Evolutionary conservation across 2,888 invertebrate genomes (phyloP).

Genomic region (Sminthurides aquaticus): DNA sequence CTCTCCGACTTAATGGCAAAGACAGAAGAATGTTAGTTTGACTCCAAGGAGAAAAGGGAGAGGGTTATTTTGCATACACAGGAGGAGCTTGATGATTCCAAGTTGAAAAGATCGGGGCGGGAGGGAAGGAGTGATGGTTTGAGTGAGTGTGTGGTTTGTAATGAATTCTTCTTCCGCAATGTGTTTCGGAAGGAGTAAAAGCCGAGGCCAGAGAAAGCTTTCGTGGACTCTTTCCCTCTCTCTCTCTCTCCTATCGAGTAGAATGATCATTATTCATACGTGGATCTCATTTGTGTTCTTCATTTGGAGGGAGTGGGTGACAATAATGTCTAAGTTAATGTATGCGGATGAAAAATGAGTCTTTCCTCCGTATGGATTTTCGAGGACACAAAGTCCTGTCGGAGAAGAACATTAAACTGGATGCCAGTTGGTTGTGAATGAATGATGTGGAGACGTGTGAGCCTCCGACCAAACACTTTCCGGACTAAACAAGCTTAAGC

Average conservation of each 20-base stretch:
- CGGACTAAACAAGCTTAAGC: not conserved
- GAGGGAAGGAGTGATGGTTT: not conserved
- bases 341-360: constrained; percentile 22
- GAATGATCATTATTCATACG: constrained; percentile 17
- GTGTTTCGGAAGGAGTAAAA: not conserved
- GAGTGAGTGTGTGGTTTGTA: not conserved
- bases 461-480: not conserved
- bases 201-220: not conserved
- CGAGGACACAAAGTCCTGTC: not conserved
- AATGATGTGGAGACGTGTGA: not conserved
- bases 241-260: not conserved
- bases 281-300: constrained; percentile 19
- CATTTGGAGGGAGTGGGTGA: constrained; percentile 22
- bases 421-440: not conserved
- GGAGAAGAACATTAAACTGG: not conserved
- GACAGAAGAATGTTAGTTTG: too few species aligned
- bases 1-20: too few species aligned
- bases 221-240: too few species aligned
- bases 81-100: not conserved
- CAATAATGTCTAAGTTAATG: constrained; percentile 23
- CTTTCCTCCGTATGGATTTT: not conserved
- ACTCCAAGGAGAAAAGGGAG: too few species aligned
- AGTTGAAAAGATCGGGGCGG: too few species aligned
- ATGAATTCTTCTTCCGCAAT: not conserved
- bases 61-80: too few species aligned